Conservation (phyloP, 2,797 vertebrate species). For the Dicrostonyx torquatus region DNA sequence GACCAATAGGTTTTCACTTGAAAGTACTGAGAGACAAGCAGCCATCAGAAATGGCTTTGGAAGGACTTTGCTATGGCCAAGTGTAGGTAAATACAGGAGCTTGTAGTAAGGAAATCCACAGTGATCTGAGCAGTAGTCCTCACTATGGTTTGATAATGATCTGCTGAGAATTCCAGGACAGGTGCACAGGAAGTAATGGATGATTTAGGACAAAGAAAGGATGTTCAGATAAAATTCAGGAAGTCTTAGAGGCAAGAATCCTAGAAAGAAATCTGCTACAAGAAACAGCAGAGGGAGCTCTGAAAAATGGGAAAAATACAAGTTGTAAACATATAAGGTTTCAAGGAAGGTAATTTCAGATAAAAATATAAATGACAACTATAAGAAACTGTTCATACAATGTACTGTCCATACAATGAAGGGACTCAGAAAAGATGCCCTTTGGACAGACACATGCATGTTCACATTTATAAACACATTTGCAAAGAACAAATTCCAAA, state of each 20-base stretch:
- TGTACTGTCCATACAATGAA: not conserved
- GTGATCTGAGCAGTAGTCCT: not conserved
- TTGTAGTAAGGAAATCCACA: not conserved
- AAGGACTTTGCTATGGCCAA: not conserved
- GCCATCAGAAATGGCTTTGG: not conserved
- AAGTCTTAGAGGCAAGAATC: not conserved
- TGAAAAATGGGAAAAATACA: not conserved
- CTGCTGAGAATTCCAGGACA: not conserved
- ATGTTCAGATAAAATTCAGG: not conserved
- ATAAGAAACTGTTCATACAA: not conserved
- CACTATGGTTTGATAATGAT: not conserved
- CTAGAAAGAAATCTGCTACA: not conserved
- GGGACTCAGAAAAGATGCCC: not conserved
- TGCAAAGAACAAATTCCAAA: not conserved
- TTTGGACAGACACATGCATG: not conserved
- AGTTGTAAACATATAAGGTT: not conserved
- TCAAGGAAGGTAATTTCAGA: conserved; percentile 6
- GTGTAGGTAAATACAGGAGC: not conserved
- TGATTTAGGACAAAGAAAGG: not conserved
- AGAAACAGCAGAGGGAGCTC: not conserved
- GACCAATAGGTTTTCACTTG: not conserved
- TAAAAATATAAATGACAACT: not conserved
- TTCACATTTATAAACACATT: not conserved
- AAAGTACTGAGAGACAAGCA: not conserved
- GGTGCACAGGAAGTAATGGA: not conserved